A percentile compares a stretch with the other conserved stretches of the same genome.
Conservation (phyloP, 2,797 vertebrate genomes). For the Manis pentadactyla region DNA sequence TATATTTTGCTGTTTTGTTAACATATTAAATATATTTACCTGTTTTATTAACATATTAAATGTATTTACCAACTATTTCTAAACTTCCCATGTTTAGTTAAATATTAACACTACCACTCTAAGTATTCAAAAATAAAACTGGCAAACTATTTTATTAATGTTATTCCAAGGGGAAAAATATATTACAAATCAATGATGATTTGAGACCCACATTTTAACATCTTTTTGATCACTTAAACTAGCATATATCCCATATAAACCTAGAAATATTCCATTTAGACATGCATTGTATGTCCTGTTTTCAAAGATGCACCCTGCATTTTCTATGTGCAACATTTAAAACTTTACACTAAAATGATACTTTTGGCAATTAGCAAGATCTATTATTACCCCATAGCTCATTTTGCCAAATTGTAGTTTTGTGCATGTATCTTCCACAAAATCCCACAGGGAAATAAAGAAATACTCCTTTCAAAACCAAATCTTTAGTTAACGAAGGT, state of each 20-base stretch:
- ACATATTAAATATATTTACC: slow-evolving; percentile 20
- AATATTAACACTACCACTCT: not conserved
- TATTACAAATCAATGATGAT: not conserved
- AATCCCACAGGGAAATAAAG: not conserved
- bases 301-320: not conserved
- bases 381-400: not conserved
- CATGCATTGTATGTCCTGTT: not conserved
- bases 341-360: not conserved
- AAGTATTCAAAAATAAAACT: slow-evolving; percentile 15
- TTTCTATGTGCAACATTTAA: not conserved
- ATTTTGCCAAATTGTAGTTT: not conserved
- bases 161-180: not conserved
- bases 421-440: not conserved
- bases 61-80: slow-evolving; percentile 28
- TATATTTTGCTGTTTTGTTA: slow-evolving; percentile 1
- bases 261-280: not conserved
- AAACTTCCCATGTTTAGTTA: slow-evolving; percentile 24
- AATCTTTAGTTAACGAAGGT: not conserved
- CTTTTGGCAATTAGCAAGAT: not conserved
- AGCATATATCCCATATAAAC: not conserved
- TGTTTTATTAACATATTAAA: slow-evolving; percentile 28
- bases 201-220: not conserved
- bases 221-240: not conserved
- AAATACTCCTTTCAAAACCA: not conserved
- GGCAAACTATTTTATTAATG: not conserved